Base-by-base conservation (phyloP, 30 jellyfish, hydroid and myxozoan species). In the Chrysaora quinquecirrha region DNA sequence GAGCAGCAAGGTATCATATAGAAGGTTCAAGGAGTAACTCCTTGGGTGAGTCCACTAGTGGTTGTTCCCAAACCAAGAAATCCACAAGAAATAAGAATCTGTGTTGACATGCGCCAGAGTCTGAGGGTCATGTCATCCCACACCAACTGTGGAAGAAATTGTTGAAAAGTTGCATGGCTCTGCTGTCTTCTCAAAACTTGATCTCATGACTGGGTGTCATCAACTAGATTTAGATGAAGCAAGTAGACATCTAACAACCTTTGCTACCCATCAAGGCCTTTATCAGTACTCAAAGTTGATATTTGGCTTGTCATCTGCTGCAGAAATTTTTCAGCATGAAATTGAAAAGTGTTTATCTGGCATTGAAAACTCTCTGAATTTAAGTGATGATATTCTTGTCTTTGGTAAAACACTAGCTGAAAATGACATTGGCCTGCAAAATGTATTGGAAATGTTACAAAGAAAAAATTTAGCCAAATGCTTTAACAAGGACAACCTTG, bases 31-130 rank as follows among this genome's bases (percentile, higher is more conserved):
- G 82, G 82, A 2, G 22, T 2, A 31, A 3, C 72, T 12, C 23
- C 64, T 9, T 70, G 73, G 82, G 64, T 70, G 16, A 70, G 82
- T 30, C 82, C 64, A 1, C 18, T 35, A 12, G 82, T 70, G 18
- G 74, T 32, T 27, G 28, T 46, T 32, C 63, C 82, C 29, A 66
- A 66, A 64, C 58, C 58, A 43, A 43, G 16, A 43, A 63, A 63
- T 63, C 75, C 43, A 4, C 58, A n/a, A 27, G 64, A 70, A 19
- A 16, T 70, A 34, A 24, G 64, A 4, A 34, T 70, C 32, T 70
- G 65, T 12, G 72, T 70, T 3, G 54, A 70, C 31, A 35, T 70
- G 64, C 24, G 82, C 6, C 22, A n/a, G n/a, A n/a, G n/a, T n/a
- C n/a, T n/a, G n/a, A n/a, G n/a, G n/a, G n/a, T n/a, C n/a, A 35